Evolutionary conservation across 2,797 vertebrate species (phyloP).

Genomic region (Galagoides demidoff): DNA sequence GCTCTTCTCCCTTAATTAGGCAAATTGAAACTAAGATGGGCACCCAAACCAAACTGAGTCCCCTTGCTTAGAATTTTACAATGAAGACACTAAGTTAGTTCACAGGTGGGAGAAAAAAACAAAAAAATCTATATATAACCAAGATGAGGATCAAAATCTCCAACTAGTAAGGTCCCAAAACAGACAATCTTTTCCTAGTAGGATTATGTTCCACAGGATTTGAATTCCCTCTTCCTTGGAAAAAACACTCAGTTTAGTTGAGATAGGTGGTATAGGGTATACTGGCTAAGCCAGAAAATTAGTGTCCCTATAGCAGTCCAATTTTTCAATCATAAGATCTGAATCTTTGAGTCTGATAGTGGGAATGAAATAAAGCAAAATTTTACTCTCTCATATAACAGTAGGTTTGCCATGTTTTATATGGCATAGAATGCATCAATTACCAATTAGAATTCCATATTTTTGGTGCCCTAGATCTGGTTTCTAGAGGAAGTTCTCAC

Average conservation of each 20-base stretch:
- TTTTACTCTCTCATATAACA: neutral
- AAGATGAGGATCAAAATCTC: neutral
- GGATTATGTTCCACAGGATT: neutral
- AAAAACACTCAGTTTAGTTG: neutral
- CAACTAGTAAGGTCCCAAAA: neutral
- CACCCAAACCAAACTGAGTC: neutral
- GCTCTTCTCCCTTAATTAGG: neutral
- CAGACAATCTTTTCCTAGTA: neutral
- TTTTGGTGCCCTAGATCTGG: neutral
- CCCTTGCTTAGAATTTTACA: slow-evolving; percentile 11
- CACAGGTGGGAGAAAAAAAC: neutral
- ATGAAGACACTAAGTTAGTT: neutral
- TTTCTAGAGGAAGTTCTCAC: neutral
- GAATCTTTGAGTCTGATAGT: neutral
- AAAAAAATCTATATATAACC: neutral
- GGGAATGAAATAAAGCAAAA: neutral
- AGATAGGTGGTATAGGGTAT: neutral
- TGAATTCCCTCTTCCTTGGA: neutral
- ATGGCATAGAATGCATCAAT: neutral
- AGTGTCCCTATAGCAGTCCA: neutral
- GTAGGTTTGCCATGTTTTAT: neutral
- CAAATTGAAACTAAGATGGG: neutral
- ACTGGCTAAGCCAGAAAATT: neutral
- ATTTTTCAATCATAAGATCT: neutral
- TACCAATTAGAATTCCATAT: slow-evolving; percentile 4